Conservation (phyloP, 2,888 invertebrate species). For the Nipponacmea schrenckii region DNA sequence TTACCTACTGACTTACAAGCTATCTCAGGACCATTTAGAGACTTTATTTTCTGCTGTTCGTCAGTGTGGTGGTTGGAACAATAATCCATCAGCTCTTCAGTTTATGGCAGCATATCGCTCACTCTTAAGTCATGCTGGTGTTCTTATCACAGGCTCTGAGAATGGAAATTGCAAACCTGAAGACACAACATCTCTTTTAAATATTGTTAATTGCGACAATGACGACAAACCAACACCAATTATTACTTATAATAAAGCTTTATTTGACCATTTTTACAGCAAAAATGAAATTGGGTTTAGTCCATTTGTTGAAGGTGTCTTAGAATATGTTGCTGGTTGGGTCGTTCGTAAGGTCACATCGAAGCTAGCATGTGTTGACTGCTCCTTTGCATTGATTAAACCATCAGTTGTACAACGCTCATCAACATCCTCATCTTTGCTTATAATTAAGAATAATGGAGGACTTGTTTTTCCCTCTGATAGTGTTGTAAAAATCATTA, state of each 20-base stretch:
- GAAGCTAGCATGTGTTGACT: neutral
- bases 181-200: neutral
- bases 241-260: too few species aligned
- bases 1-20: constrained; percentile 13
- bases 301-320: neutral
- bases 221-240: neutral
- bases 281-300: neutral
- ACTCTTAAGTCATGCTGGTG: neutral
- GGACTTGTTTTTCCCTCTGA: neutral
- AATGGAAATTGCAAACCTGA: neutral
- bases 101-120: constrained; percentile 6
- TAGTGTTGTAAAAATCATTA: neutral
- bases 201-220: neutral
- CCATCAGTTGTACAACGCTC: neutral
- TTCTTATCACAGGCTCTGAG: neutral
- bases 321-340: neutral
- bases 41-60: constrained; percentile 13
- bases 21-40: constrained; percentile 14
- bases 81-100: constrained; percentile 10
- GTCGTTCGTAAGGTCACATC: neutral
- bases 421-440: neutral
- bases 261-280: neutral
- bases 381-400: neutral
- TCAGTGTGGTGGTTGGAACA: constrained; percentile 11
- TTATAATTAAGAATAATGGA: neutral